phyloP scores from a whole-genome alignment of 2,113 vertebrate species.

The Macheiramphus alcinus region DNA sequence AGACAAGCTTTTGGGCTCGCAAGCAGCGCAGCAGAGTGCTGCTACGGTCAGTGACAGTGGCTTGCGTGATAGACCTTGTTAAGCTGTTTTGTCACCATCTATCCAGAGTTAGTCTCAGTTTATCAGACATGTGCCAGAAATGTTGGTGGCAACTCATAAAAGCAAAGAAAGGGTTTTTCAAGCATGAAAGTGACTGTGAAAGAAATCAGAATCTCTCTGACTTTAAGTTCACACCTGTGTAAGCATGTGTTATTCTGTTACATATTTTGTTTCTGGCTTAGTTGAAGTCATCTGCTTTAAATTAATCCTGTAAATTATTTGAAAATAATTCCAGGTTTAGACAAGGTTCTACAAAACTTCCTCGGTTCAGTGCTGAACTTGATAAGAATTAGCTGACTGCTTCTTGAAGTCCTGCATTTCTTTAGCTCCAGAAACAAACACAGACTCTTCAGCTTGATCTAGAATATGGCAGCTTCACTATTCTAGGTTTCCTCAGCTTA shows the following conservation, averaged over 20 bases:
- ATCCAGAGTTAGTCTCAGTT: background rate
- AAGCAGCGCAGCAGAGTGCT: background rate
- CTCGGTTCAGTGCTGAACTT: background rate
- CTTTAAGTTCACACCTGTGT: background rate
- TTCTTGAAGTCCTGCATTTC: background rate
- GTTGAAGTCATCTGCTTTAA: background rate
- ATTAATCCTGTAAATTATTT: background rate
- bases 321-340: background rate
- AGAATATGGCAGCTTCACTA: background rate
- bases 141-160: background rate
- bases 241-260: background rate
- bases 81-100: background rate
- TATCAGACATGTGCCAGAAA: background rate
- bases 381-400: background rate
- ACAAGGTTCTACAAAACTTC: background rate
- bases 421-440: background rate
- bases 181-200: background rate
- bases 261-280: background rate
- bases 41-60: background rate
- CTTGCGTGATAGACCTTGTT: background rate
- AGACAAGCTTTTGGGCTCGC: background rate
- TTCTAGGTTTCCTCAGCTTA: background rate
- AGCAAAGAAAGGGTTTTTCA: background rate
- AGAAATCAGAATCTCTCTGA: background rate
- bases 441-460: background rate